Evolutionary conservation across 2,113 vertebrate species (phyloP), one percentile per base, ranked within the genome.

Genomic region (Campylomormyrus numenius): DNA sequence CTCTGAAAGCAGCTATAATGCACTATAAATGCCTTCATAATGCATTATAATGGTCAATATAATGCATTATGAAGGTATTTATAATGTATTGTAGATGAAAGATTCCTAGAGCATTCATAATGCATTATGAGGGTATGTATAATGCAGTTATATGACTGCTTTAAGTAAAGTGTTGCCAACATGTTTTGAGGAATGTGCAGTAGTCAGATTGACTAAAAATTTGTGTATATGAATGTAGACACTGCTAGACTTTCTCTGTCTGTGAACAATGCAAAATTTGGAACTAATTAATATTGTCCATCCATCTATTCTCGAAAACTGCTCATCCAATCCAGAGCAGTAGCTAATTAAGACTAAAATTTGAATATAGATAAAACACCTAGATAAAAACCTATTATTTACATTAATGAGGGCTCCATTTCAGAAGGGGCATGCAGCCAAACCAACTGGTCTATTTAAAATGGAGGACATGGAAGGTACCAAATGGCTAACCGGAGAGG

Each of bases 391-490:
- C 27, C 66, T 74, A 74, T 74, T 74, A 74, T 74, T 74, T 74
- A 74, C 66, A 74, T 74, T 35, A 77, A 80, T 80, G 15, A 4
- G 13, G 74, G 74, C 74, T 80, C 74, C 74, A 80, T 80, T 80
- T 80, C 39, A 80, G 74, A 19, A 80, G 35, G 74, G 74, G 35
- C 74, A 80, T 19, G 74, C 74, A 35, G 74, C 74, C 74, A 80
- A 80, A 42, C 15, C 74, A 42, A 80, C 35, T 42, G 74, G 74
- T 80, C 74, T 80, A 13, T 80, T 80, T 80, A 80, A 80, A 80
- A 80, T 80, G 74, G 74, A 80, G 74, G 74, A 80, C 35, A 80
- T 80, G 74, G 74, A 42, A 80, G 74, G 15, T 80, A 80, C 74
- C 35, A 80, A 80, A 80, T 80, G 35, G 15, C 13, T 35, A 39